Base-by-base conservation (phyloP, 2,888 invertebrate genomes). In the Eupithecia dodoneata region DNA sequence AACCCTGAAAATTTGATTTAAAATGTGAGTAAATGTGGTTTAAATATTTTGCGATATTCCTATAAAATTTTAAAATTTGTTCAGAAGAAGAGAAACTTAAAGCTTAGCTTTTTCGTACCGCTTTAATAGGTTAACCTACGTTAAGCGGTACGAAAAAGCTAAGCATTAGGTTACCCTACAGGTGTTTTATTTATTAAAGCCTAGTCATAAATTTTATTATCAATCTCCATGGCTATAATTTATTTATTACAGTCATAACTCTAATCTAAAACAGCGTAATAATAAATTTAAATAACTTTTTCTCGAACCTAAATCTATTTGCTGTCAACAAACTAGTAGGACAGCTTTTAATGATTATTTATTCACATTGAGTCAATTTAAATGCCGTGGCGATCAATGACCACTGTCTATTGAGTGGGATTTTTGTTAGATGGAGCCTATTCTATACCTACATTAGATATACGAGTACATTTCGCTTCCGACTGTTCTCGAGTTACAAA, bases 321-420 rank as follows among this genome's bases (percentile, higher is more conserved):
- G 71, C 71, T 75, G 70, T 75, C 74, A 75, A 45, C 55, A 13
- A 45, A 69, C 59, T 49, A 41, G 47, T 59, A 49, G 41, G 42
- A 70, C 74, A 30, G 71, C 70, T 74, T 63, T 52, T 63, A 41
- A 67, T 59, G 52, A 59, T 72, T n/a, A 76, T 77, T 78, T 74
- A 77, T 79, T 78, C 70, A 71, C 30, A 69, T 44, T 70, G 69
- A 75, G 73, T 72, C 74, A 76, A 67, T 78, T 77, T 67, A 72
- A 67, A 72, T 44, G 42, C 55, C 42, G 41, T 30, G 30, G 44
- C 47, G 49, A 71, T 70, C 59, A 75, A 65, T 65, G 49, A 73
- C 70, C 70, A 70, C 70, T 18, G 18, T 13, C 4, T 45, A 47
- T 70, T 47, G 70, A 70, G 47, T 70, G n/a, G 70, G 70, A 30